Evolutionary conservation across 2,888 invertebrate species (phyloP), one percentile per base, ranked within the genome.

Genomic region (Tachina fera): DNA sequence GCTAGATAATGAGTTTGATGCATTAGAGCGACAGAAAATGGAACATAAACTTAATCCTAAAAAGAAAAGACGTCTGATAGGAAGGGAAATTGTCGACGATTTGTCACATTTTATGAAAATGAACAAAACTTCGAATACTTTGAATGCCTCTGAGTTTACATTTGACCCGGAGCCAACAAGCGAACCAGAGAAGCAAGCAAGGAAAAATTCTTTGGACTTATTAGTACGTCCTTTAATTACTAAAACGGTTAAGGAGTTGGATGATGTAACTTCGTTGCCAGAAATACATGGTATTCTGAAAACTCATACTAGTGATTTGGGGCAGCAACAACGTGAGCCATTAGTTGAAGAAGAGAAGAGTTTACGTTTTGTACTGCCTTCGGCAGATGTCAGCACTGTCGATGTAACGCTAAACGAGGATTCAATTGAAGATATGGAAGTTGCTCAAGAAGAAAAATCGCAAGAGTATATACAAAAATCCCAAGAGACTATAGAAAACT

Each of bases 331-430:
- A 53, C 39, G 47, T 9, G 63, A 78, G 3, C 13, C 61, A 1
- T 67, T 80, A 19, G 49, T 77, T 5, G 89, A 87, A 13, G 89
- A 89, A 31, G 88, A 88, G 10, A 89, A 89, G 72, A 88, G 84
- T 76, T 87, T 89, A 74, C 88, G 89, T 9, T 89, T 89, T 79
- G 74, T 60, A 11, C 77, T 89, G 14, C 89, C 89, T 19, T 41
- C 83, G 1, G 51, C 76, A 22, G 87, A 87, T 68, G 53, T 45
- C 41, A 85, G 22, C 53, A 74, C 61, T 49, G n/a, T 63, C 14
- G 56, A 63, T 39, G 13, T 22, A 4, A 41, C 2, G 0, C 68
- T 51, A 65, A 16, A 56, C 3, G 83, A 83, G 22, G 49, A 51
- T 8, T 10, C 16, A 1, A 16, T 61, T n/a, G 82, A 87, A 14